Percentiles rank a stretch among this genome's conserved stretches.
Evolutionary conservation across 2,113 vertebrate species (phyloP).

Genomic region (Pseudorhombus dupliciocellatus): DNA sequence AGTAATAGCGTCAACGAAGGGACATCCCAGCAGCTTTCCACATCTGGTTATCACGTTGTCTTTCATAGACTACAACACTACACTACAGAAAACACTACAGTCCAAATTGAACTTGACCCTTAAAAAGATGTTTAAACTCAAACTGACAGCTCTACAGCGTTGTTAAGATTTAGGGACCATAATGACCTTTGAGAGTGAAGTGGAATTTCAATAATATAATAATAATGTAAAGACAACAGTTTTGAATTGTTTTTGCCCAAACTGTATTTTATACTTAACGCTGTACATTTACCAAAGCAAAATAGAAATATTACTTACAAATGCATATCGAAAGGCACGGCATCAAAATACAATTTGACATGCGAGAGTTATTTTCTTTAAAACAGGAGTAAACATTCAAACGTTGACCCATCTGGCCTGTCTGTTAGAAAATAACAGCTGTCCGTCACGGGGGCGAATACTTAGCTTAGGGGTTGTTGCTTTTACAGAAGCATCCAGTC

Average conservation of each 20-base stretch:
- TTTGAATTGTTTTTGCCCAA: conserved; percentile 46
- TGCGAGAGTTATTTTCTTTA: conserved; percentile 53
- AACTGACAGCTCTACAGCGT: too few relatives aligned
- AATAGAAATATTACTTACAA: conserved; percentile 80
- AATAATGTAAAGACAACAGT: background rate
- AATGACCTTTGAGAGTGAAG: too few relatives aligned
- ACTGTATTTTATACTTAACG: conserved; percentile 67
- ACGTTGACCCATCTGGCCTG: conserved; percentile 66
- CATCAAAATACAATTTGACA: conserved; percentile 79
- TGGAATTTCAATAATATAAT: too few relatives aligned
- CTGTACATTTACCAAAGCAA: conserved; percentile 63
- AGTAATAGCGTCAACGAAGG: too few relatives aligned
- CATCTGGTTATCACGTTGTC: too few relatives aligned
- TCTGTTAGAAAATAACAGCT: conserved; percentile 39
- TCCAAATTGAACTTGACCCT: too few relatives aligned
- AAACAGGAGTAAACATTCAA: conserved; percentile 77
- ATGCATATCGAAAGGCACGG: conserved; percentile 80
- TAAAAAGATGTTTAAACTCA: too few relatives aligned
- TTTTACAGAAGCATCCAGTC: conserved; percentile 50
- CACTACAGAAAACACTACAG: too few relatives aligned
- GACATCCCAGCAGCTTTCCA: too few relatives aligned
- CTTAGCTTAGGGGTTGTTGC: conserved; percentile 34
- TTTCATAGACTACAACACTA: too few relatives aligned
- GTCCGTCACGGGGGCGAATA: conserved; percentile 67
- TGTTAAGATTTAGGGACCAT: too few relatives aligned